phyloP scores from a whole-genome alignment of 2,797 vertebrate genomes.

The Hydrocynus forskahlii region DNA sequence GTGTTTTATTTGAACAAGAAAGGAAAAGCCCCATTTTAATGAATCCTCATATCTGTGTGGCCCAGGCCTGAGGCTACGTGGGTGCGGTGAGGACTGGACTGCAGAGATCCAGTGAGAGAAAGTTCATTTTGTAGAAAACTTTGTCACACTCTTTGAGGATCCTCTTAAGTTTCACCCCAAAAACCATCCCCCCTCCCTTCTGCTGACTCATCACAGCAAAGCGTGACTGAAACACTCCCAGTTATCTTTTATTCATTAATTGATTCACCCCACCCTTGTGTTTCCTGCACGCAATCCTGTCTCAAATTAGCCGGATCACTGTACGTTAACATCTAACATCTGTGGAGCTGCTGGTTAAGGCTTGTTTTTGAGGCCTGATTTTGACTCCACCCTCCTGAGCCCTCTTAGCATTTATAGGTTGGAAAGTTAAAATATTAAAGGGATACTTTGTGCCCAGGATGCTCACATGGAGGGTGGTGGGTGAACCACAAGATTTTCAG shows the following conservation, averaged over 20 bases:
- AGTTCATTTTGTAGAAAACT: background rate
- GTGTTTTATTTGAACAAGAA: too few relatives aligned
- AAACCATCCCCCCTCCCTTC: background rate
- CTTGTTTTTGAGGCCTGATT: background rate
- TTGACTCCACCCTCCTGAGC: background rate
- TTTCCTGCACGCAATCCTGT: background rate
- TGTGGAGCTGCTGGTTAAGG: background rate
- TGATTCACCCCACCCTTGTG: slow-evolving; percentile 19
- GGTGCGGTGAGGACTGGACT: too few relatives aligned
- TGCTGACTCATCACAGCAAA: slow-evolving; percentile 5
- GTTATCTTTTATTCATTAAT: slow-evolving; percentile 58
- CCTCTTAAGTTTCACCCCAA: background rate
- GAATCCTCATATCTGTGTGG: too few relatives aligned
- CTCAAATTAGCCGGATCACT: slow-evolving; percentile 21
- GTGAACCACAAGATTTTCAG: background rate
- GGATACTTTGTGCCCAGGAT: background rate
- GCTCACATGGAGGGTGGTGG: background rate
- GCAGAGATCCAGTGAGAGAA: background rate
- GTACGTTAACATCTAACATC: slow-evolving; percentile 9
- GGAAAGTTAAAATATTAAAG: background rate
- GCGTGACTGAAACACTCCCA: slow-evolving; percentile 21
- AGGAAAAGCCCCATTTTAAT: too few relatives aligned
- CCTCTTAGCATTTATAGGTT: background rate
- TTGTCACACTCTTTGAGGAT: background rate
- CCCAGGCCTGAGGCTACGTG: too few relatives aligned